These are phyloP conservation scores for Zaprionus vittiger DNA, from an alignment of 1,140 invertebrate species.

Conservation along the genomic window DNA sequence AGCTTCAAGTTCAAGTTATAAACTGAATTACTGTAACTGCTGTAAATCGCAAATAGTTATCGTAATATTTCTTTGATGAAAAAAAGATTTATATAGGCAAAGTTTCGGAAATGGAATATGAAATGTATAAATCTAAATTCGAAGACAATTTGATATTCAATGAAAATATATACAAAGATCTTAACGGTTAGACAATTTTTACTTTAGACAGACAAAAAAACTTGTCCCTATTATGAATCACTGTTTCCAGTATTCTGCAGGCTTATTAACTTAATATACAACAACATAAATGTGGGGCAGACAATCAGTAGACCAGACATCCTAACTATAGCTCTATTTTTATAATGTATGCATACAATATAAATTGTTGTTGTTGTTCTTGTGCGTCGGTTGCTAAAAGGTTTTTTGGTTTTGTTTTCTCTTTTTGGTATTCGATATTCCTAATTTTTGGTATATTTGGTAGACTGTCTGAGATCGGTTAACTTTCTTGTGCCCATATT, in stretches of 20 bases:
- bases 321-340: neutral
- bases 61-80: no score
- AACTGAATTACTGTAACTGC: no score
- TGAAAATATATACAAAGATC: neutral
- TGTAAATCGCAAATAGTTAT: no score
- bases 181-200: neutral
- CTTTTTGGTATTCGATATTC: slow-evolving; percentile 14
- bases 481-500: neutral
- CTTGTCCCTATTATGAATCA: neutral
- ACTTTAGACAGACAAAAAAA: neutral
- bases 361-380: neutral
- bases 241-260: neutral
- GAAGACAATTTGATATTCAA: no score
- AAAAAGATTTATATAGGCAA: no score
- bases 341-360: neutral
- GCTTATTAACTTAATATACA: neutral
- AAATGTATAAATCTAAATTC: no score
- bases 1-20: no score
- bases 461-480: slow-evolving; percentile 51
- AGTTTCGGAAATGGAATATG: no score
- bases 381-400: slow-evolving; percentile 19
- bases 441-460: slow-evolving; percentile 12
- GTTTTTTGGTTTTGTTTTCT: slow-evolving; percentile 8
- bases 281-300: neutral
- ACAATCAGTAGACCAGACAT: neutral